phyloP scores from a whole-genome alignment of 2,888 invertebrate species.

The Erebia ligea region DNA sequence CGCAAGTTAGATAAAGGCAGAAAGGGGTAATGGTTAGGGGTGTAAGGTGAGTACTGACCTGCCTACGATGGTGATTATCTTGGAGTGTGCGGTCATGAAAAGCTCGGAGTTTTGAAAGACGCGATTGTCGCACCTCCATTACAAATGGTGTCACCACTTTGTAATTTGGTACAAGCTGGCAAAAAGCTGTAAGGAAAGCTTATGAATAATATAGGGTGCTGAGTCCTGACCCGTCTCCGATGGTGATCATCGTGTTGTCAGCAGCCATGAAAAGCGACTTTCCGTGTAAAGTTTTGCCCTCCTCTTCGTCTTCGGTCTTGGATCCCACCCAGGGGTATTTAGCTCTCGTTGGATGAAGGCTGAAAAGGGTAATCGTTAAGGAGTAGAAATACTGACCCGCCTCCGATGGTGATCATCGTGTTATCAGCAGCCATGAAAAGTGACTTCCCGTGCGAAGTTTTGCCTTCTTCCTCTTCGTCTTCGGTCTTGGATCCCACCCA shows the following conservation, averaged over 20 bases:
- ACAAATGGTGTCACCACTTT: too few species aligned
- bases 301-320: conserved; percentile 82
- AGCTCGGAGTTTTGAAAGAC: too few species aligned
- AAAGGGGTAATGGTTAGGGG: conserved; percentile 53
- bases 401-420: too few species aligned
- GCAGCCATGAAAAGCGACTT: conserved; percentile 97
- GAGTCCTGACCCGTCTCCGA: too few species aligned
- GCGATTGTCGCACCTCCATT: too few species aligned
- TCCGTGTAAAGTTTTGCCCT: conserved; percentile 80
- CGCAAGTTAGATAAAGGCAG: too few species aligned
- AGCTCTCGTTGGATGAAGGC: conserved; percentile 88
- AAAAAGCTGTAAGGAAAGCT: too few species aligned
- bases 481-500: conserved; percentile 93
- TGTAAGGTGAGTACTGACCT: conserved; percentile 85
- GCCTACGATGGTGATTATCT: conserved; percentile 97
- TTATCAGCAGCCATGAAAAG: conserved; percentile 95
- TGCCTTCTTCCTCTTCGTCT: conserved; percentile 80
- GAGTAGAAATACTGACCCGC: background rate
- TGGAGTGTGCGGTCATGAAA: conserved; percentile 75
- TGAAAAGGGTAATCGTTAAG: conserved; percentile 67
- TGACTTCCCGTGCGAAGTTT: conserved; percentile 88
- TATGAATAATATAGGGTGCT: background rate
- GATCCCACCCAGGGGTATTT: conserved; percentile 96
- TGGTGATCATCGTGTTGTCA: conserved; percentile 53
- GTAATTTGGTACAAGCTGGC: too few species aligned